Conservation (phyloP, 2,797 vertebrate species). For the Dicrostonyx torquatus region DNA sequence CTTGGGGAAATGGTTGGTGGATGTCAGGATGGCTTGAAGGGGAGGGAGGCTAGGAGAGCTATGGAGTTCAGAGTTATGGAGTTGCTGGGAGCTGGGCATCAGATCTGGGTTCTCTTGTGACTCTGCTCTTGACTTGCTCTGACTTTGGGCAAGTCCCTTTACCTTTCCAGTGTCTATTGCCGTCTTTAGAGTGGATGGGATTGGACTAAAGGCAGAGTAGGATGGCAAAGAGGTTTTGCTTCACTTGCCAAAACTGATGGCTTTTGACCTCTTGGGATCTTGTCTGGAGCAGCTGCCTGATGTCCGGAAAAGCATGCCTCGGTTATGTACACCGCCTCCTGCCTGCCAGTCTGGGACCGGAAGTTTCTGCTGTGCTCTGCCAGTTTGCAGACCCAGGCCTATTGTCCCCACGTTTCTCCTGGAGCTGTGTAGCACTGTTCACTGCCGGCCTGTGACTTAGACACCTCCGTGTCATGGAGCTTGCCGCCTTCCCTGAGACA, state of each 20-base stretch:
- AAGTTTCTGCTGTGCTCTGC: neutral
- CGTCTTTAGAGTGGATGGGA: constrained; percentile 9
- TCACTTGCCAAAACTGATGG: neutral
- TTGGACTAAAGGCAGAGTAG: neutral
- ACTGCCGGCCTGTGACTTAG: neutral
- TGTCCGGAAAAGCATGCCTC: neutral
- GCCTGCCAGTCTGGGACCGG: neutral
- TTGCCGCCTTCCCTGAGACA: neutral
- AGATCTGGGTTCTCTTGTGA: neutral
- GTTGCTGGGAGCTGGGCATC: neutral
- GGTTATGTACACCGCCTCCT: neutral
- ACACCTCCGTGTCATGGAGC: neutral
- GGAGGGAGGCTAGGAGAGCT: neutral
- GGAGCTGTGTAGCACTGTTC: neutral
- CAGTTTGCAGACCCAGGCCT: neutral
- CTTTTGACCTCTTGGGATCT: neutral
- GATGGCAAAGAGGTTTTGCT: neutral
- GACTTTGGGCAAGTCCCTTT: neutral
- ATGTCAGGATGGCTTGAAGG: neutral
- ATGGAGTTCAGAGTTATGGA: neutral
- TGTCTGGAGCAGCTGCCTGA: neutral
- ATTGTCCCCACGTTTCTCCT: neutral
- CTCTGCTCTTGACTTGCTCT: neutral
- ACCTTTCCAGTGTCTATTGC: neutral
- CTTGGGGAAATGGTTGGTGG: neutral